Percentiles rank a stretch among this genome's conserved stretches.
Conservation (phyloP, 2,113 vertebrate species). For the Chaetops frenatus region DNA sequence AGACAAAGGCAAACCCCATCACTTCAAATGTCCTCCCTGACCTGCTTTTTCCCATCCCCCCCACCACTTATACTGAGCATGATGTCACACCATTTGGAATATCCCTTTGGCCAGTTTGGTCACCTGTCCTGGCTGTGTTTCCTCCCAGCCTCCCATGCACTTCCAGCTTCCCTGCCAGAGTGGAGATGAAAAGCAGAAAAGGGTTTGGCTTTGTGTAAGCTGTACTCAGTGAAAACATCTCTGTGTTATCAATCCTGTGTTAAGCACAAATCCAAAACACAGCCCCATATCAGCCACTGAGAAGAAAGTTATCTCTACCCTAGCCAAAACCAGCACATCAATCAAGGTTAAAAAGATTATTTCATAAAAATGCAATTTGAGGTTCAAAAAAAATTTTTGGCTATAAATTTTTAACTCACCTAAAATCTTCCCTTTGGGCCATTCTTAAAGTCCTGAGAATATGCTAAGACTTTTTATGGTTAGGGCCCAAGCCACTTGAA, state of each 20-base stretch:
- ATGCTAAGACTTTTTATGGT: not conserved
- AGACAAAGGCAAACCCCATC: not conserved
- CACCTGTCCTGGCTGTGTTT: not conserved
- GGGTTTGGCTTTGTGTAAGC: not conserved
- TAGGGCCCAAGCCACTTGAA: not conserved
- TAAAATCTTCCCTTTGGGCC: not conserved
- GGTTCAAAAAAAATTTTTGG: not conserved
- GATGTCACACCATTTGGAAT: rapidly evolving
- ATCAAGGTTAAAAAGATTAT: not conserved
- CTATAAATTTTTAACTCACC: not conserved
- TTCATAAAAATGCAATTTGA: not conserved
- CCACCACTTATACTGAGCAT: rapidly evolving
- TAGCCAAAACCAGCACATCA: not conserved
- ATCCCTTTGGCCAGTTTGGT: not conserved
- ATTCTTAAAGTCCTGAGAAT: not conserved
- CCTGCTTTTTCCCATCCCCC: not conserved
- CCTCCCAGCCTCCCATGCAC: not conserved
- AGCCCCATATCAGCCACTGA: not conserved
- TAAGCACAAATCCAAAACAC: not conserved
- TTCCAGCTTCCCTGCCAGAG: not conserved
- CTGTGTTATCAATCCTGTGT: not conserved
- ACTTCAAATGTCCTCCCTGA: not conserved
- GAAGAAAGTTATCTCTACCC: not conserved
- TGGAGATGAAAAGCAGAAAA: not conserved
- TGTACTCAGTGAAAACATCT: not conserved